Evolutionary conservation across 2,797 vertebrate species (phyloP), one percentile per base, ranked within the genome.

Genomic region (Merluccius polli): DNA sequence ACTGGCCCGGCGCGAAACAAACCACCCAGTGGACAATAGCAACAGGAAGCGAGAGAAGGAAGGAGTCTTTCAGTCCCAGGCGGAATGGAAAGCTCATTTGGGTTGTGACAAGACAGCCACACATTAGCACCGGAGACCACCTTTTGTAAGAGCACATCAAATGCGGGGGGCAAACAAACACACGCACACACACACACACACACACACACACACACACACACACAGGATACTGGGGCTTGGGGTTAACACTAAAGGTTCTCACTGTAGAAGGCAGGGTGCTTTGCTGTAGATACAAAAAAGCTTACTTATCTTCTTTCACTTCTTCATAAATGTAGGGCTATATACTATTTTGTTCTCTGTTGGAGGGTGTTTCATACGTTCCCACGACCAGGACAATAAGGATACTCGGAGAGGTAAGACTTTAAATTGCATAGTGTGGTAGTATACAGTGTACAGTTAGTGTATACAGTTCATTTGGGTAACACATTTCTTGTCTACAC

Each of bases 11-110:
- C 84, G 83, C 79, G 84, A 80, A 85, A 87, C 89, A 78, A 86
- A 84, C 79, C 83, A 78, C 86, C 84, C 83, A 1, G 78, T 70
- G 75, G 82, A 92, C 89, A 93, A 92, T 91, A 87, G 85, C 75
- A 87, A 81, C 91, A 93, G 93, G 92, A 93, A 94, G 90, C 91
- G 29, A 89, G 85, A 86, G 87, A 90, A 87, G 89, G 92, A 91
- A 82, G 52, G 86, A 85, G 79, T 87, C 87, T 91, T 90, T 92
- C 86, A 91, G 87, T 79, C 81, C 73, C 87, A 89, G 89, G 88
- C 85, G 91, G 88, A 86, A 87, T 91, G 89, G 88, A 82, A 86
- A 90, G 88, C 77, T 82, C 81, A 75, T 81, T 90, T 88, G 83
- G 85, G 89, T 85, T 88, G 91, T 92, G 88, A 91, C 87, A 91